Conservation (phyloP, 2,113 vertebrate species). For the Mormoops blainvillei region DNA sequence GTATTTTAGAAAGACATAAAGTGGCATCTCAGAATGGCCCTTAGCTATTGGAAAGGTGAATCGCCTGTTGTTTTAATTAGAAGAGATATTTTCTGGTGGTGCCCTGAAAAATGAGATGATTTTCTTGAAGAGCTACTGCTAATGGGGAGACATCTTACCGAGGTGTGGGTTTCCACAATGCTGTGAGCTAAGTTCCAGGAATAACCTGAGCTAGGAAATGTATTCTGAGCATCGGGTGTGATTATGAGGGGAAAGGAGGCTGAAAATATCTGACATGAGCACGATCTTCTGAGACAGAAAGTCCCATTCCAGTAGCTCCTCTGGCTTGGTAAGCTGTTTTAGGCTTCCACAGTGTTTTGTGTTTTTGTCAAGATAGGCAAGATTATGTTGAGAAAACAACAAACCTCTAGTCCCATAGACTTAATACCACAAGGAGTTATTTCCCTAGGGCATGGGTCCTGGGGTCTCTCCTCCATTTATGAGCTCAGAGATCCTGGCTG, state of each 20-base stretch:
- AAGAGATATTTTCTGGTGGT: constrained; percentile 45
- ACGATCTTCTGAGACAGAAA: not conserved
- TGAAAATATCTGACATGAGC: not conserved
- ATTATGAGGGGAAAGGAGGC: not conserved
- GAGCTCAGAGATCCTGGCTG: not conserved
- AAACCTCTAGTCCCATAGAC: not conserved
- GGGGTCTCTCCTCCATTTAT: rapidly evolving
- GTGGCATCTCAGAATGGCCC: not conserved
- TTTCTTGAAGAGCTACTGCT: constrained; percentile 22
- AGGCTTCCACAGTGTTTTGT: not conserved
- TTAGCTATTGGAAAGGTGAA: constrained; percentile 45
- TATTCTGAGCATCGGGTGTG: not conserved
- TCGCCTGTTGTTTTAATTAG: constrained; percentile 13
- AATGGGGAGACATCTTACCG: not conserved
- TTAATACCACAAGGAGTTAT: not conserved
- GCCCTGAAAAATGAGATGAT: constrained; percentile 17
- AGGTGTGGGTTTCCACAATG: not conserved
- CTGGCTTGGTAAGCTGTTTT: not conserved
- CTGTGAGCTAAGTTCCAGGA: not conserved
- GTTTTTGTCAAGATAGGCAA: not conserved
- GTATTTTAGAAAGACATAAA: constrained; percentile 38
- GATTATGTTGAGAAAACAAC: not conserved
- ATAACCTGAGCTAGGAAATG: not conserved
- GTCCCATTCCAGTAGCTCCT: not conserved
- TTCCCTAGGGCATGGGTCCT: not conserved